These are phyloP conservation scores for Cheilosia vernalis DNA, from an alignment of 2,888 invertebrate genomes.

Conservation along the genomic window DNA sequence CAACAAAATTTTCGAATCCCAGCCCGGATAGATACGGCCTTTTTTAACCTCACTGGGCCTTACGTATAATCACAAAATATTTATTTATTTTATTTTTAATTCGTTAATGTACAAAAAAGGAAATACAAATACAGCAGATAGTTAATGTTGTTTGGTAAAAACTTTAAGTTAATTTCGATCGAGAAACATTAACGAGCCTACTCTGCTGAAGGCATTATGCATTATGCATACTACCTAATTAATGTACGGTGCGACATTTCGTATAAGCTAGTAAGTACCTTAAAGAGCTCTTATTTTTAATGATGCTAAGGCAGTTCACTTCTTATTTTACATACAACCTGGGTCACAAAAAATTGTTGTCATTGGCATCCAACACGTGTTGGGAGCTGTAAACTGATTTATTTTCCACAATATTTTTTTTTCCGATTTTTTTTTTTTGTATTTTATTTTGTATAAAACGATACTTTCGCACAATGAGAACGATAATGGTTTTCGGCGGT, in stretches of 20 bases:
- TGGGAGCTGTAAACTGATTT: slow-evolving; percentile 35
- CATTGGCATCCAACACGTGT: slow-evolving; percentile 20
- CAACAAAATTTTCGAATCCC: too few relatives aligned
- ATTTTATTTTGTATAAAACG: slow-evolving; percentile 43
- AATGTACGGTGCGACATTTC: slow-evolving; percentile 20
- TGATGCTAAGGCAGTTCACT: slow-evolving; percentile 22
- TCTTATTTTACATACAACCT: slow-evolving; percentile 24
- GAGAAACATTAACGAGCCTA: too few relatives aligned
- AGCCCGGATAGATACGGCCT: too few relatives aligned
- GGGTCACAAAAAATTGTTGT: slow-evolving; percentile 8
- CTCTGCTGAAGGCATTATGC: too few relatives aligned
- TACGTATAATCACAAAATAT: too few relatives aligned
- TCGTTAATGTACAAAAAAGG: too few relatives aligned
- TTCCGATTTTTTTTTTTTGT: too few relatives aligned
- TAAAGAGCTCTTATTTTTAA: slow-evolving; percentile 23
- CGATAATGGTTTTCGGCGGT: slow-evolving; percentile 28
- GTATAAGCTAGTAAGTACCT: slow-evolving; percentile 12
- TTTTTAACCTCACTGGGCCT: too few relatives aligned
- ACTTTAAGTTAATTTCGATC: too few relatives aligned
- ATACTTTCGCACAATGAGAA: slow-evolving; percentile 20
- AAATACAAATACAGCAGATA: too few relatives aligned
- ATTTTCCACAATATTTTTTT: slow-evolving; percentile 19
- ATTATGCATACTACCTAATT: slow-evolving; percentile 25
- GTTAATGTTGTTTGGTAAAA: too few relatives aligned
- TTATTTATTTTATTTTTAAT: too few relatives aligned